Evolutionary conservation across 2,113 vertebrate species (phyloP), one percentile per base, ranked within the genome.

Genomic region (Cyprinodon variegatus): DNA sequence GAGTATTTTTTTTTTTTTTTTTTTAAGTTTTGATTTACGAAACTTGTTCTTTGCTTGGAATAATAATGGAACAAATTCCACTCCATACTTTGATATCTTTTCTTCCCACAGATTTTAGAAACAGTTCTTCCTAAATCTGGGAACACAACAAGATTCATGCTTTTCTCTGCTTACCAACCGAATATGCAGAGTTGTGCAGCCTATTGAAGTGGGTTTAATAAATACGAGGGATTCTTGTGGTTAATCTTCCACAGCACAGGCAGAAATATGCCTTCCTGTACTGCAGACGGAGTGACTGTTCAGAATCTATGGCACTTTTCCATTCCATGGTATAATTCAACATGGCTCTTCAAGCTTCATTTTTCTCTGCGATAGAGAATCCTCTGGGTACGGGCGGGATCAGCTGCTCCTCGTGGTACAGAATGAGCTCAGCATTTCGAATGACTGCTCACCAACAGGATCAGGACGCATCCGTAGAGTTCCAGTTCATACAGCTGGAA

Each of bases 31-130:
- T 29, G 29, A 29, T 29, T 29, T 29, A 29, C 29, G 29, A 29
- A 29, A 29, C 29, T 29, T 29, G 29, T 29, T 29, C 29, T 29
- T 29, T 29, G 29, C 29, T 29, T 29, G 29, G 29, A 29, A 29
- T 29, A 29, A 29, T 29, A 29, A 29, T 29, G 29, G 29, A 29
- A 29, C 29, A 29, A 29, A 29, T 29, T 29, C 29, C 29, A 88
- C 86, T 86, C 80, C 41, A 50, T 41, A 65, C 60, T 83, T 62
- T 62, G 65, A 62, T 39, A 36, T 36, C 0, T 14, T 40, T 43
- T 69, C 36, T 37, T 50, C 38, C 57, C 41, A 12, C 12, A 53
- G 8, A 11, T 48, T 11, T 17, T 73, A 36, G 17, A 20, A 15
- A n/a, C n/a, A 37, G 3, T 12, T 38, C 48, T 41, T n/a, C 13